A percentile compares a stretch with the other conserved stretches of the same genome.
These are phyloP conservation scores for Lagocephalus sceleratus DNA, from an alignment of 2,797 vertebrate genomes.

Conservation along the genomic window DNA sequence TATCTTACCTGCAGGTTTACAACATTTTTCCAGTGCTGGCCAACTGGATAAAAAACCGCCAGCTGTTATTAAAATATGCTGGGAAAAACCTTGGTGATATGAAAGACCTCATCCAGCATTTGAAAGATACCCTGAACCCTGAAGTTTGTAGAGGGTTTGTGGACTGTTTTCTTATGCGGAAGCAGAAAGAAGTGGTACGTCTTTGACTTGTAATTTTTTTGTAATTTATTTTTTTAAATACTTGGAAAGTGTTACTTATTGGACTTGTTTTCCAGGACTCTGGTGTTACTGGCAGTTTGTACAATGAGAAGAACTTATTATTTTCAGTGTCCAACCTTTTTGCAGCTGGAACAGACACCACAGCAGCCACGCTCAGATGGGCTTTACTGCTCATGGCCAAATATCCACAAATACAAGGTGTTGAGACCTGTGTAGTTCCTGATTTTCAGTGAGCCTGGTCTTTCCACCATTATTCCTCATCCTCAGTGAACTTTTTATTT, in stretches of 20 bases:
- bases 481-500: neutral
- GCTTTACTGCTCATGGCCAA: slow-evolving; percentile 70
- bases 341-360: slow-evolving; percentile 70
- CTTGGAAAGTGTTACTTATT: too few species aligned
- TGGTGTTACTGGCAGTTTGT: slow-evolving; percentile 26
- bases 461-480: neutral
- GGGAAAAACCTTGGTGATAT: neutral
- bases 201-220: neutral
- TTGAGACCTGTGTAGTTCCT: neutral
- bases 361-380: slow-evolving; percentile 65
- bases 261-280: slow-evolving; percentile 39
- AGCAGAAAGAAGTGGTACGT: slow-evolving; percentile 49
- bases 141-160: slow-evolving; percentile 47
- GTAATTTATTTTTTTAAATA: too few species aligned
- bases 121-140: slow-evolving; percentile 53
- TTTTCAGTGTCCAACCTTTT: slow-evolving; percentile 58
- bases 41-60: slow-evolving; percentile 34
- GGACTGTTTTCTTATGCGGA: slow-evolving; percentile 57
- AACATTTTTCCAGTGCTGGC: slow-evolving; percentile 58
- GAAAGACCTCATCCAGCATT: slow-evolving; percentile 19
- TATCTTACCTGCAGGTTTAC: slow-evolving; percentile 47
- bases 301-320: slow-evolving; percentile 52
- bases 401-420: slow-evolving; percentile 68
- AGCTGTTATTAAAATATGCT: neutral
- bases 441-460: neutral